phyloP scores from a whole-genome alignment of 2,797 vertebrate species.

The Dryobates pubescens region DNA sequence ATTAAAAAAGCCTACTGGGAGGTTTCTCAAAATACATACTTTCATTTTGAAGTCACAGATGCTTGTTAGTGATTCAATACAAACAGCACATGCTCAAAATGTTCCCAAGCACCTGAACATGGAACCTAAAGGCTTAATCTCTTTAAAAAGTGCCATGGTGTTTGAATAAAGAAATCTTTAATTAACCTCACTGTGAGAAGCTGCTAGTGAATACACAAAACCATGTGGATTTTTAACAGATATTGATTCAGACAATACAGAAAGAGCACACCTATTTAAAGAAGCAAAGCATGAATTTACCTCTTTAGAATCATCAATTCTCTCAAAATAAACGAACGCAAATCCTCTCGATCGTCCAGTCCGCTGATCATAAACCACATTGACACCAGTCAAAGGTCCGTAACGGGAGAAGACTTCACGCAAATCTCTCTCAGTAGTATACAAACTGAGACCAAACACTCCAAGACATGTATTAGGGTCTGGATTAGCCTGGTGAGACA shows the following conservation, averaged over 20 bases:
- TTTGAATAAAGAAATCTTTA: background rate
- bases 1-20: background rate
- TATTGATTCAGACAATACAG: background rate
- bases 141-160: background rate
- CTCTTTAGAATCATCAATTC: slow-evolving; percentile 94
- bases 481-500: slow-evolving; percentile 87
- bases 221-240: background rate
- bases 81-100: background rate
- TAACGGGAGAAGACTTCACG: slow-evolving; percentile 93
- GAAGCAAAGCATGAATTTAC: slow-evolving; percentile 68
- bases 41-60: background rate
- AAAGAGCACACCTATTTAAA: background rate
- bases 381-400: slow-evolving; percentile 90
- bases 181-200: background rate
- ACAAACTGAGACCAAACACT: slow-evolving; percentile 94
- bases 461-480: slow-evolving; percentile 93
- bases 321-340: slow-evolving; percentile 94
- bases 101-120: background rate
- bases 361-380: slow-evolving; percentile 93
- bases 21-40: background rate
- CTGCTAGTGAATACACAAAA: background rate
- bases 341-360: slow-evolving; percentile 93
- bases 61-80: background rate
- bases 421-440: slow-evolving; percentile 93
- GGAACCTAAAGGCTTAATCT: background rate